A percentile compares a stretch with the other conserved stretches of the same genome.
Evolutionary conservation across 2,113 vertebrate genomes (phyloP).

Genomic region (Mohoua ochrocephala): DNA sequence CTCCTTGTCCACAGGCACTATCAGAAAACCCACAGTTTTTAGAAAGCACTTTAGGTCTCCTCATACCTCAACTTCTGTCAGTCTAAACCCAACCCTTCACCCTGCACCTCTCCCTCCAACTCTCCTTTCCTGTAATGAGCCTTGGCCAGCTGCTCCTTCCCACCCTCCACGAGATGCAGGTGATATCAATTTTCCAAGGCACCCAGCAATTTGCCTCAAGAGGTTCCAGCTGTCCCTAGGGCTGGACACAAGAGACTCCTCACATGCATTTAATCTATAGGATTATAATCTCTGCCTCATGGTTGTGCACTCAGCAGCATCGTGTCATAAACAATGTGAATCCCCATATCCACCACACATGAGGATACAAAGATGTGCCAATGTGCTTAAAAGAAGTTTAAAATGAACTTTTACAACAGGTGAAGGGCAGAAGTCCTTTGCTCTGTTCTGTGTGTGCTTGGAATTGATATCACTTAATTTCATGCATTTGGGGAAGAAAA

Average conservation of each 20-base stretch:
- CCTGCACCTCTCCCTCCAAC: rapidly evolving
- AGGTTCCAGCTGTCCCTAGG: neutral
- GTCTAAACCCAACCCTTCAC: neutral
- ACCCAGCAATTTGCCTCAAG: neutral
- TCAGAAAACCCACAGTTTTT: rapidly evolving
- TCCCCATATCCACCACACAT: rapidly evolving
- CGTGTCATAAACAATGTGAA: rapidly evolving
- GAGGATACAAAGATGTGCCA: neutral
- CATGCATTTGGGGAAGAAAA: neutral
- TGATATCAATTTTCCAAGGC: neutral
- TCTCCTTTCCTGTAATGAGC: rapidly evolving
- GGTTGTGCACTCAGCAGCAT: rapidly evolving
- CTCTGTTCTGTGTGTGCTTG: neutral
- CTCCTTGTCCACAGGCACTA: rapidly evolving
- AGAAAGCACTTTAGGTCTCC: rapidly evolving
- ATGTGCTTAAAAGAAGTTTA: neutral
- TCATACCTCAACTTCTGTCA: rapidly evolving
- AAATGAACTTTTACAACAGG: neutral
- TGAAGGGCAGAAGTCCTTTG: neutral
- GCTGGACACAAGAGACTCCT: neutral
- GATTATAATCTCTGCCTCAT: neutral
- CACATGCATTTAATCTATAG: too few species aligned
- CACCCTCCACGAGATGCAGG: rapidly evolving
- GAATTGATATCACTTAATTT: neutral
- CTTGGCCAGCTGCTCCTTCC: neutral